phyloP scores from a whole-genome alignment of 2,113 vertebrate genomes.

The Hymenochirus boettgeri region DNA sequence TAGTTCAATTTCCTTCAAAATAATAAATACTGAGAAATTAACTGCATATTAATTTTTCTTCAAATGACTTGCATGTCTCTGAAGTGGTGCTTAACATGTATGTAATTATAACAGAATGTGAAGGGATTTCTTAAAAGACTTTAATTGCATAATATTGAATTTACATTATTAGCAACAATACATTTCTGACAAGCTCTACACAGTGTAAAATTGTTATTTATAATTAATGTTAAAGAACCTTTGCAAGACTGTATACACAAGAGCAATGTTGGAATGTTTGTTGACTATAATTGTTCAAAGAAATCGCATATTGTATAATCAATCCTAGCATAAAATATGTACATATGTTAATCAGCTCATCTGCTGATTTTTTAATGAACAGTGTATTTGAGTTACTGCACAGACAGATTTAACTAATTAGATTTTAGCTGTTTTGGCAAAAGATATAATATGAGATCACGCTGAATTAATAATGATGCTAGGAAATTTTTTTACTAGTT shows the following conservation, averaged over 20 bases:
- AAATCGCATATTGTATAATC: conserved; percentile 39
- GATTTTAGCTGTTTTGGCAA: conserved; percentile 21
- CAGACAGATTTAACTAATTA: conserved; percentile 33
- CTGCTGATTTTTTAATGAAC: conserved; percentile 26
- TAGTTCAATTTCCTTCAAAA: no score
- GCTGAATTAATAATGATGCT: conserved; percentile 4
- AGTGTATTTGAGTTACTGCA: conserved; percentile 34
- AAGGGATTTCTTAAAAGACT: conserved; percentile 28
- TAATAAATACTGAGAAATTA: conserved; percentile 18
- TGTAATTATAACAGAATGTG: conserved; percentile 31
- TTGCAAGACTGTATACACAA: conserved; percentile 34
- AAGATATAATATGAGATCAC: conserved; percentile 12
- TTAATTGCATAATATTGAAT: conserved; percentile 28
- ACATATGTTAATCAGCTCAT: conserved; percentile 40
- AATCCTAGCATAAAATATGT: conserved; percentile 40
- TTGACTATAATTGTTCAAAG: conserved; percentile 39
- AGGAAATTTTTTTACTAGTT: no score
- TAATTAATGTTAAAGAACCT: conserved; percentile 39
- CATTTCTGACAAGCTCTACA: conserved; percentile 21
- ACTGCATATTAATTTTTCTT: conserved; percentile 16
- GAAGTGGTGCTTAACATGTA: conserved; percentile 22
- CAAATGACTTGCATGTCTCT: conserved; percentile 23
- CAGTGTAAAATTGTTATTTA: conserved; percentile 36
- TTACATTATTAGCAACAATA: conserved; percentile 33
- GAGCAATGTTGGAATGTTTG: conserved; percentile 39